phyloP scores from a whole-genome alignment of 2,113 vertebrate genomes.

The Cyprinus carpio region DNA sequence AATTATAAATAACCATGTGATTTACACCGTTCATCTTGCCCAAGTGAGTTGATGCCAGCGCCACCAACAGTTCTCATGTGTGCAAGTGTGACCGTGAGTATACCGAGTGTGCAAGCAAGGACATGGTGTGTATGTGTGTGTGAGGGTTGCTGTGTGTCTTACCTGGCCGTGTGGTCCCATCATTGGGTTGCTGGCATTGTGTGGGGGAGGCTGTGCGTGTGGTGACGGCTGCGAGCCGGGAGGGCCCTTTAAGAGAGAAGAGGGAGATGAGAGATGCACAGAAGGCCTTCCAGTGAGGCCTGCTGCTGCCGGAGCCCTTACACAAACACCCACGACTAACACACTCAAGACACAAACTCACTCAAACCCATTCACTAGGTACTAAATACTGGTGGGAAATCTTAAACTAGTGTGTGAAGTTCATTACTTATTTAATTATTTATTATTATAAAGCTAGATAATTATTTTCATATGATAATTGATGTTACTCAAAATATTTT shows the following conservation, averaged over 20 bases:
- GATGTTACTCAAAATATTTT: too few relatives aligned
- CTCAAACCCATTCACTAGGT: background rate
- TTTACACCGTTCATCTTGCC: too few relatives aligned
- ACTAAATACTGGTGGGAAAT: too few relatives aligned
- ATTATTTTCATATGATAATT: too few relatives aligned
- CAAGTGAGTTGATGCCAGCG: too few relatives aligned
- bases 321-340: slow-evolving; percentile 7
- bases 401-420: too few relatives aligned
- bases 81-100: too few relatives aligned
- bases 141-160: slow-evolving; percentile 65
- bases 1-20: too few relatives aligned
- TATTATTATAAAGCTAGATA: too few relatives aligned
- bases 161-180: slow-evolving; percentile 85
- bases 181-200: slow-evolving; percentile 83
- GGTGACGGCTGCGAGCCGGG: slow-evolving; percentile 84
- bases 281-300: slow-evolving; percentile 61
- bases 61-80: too few relatives aligned
- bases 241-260: slow-evolving; percentile 80
- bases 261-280: slow-evolving; percentile 75
- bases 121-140: background rate
- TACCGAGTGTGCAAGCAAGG: too few relatives aligned
- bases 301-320: slow-evolving; percentile 44
- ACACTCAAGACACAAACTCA: background rate
- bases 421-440: too few relatives aligned
- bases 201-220: slow-evolving; percentile 81